Evolutionary conservation across 2,113 vertebrate species (phyloP).

Genomic region (Guaruba guarouba): DNA sequence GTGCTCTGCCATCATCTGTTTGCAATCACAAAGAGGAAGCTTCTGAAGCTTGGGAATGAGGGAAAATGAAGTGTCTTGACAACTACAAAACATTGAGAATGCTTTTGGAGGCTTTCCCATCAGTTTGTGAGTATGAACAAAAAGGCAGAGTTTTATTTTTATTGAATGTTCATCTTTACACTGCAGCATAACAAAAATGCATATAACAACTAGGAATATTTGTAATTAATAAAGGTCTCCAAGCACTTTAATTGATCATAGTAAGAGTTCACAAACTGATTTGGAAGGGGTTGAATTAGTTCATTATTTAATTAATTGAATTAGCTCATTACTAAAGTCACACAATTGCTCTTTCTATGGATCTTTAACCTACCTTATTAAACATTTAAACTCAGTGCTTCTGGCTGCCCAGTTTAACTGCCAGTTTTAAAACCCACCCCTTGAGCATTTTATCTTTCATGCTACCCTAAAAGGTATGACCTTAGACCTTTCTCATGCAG

Average conservation of each 20-base stretch:
- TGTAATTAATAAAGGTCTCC: constrained; percentile 2
- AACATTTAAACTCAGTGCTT: background rate
- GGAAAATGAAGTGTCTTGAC: constrained; percentile 60
- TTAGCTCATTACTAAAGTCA: background rate
- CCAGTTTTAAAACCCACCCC: background rate
- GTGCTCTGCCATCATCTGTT: constrained; percentile 58
- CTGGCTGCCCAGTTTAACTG: background rate
- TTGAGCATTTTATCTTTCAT: background rate
- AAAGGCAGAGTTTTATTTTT: background rate
- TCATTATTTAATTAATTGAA: constrained; percentile 14
- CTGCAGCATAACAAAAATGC: background rate
- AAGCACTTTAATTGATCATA: background rate
- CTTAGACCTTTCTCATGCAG: background rate
- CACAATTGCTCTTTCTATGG: background rate
- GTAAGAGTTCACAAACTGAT: background rate
- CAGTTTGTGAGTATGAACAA: background rate
- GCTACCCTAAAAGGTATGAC: background rate
- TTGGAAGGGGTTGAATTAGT: constrained; percentile 2
- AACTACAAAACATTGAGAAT: constrained; percentile 35
- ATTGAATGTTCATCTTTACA: background rate
- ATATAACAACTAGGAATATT: background rate
- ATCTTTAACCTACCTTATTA: background rate
- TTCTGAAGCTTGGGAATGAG: constrained; percentile 61
- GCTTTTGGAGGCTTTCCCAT: constrained; percentile 46
- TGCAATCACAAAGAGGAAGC: constrained; percentile 64